phyloP scores from a whole-genome alignment of 2,888 invertebrate genomes.

The Leucophenga montana region DNA sequence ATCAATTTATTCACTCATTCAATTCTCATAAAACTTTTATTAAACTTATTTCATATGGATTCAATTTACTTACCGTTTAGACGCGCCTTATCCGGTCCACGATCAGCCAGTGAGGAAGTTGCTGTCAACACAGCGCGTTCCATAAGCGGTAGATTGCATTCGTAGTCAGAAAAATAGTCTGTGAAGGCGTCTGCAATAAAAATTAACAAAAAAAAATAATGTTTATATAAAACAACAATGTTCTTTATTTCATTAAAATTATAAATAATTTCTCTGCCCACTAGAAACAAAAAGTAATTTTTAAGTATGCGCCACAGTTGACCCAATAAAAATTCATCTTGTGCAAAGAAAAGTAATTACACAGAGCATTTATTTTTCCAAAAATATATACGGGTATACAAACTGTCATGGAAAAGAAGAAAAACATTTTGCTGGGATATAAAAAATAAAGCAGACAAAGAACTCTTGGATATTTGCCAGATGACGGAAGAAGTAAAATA shows the following conservation, averaged over 20 bases:
- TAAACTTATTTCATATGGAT: too few relatives aligned
- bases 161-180: slow-evolving; percentile 76
- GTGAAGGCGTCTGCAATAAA: slow-evolving; percentile 66
- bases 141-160: slow-evolving; percentile 87
- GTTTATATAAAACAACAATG: background rate
- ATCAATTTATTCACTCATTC: too few relatives aligned
- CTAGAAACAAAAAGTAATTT: background rate
- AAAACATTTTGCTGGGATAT: background rate
- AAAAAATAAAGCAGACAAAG: background rate
- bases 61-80: slow-evolving; percentile 82
- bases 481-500: background rate
- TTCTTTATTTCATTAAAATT: background rate
- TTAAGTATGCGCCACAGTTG: slow-evolving; percentile 8
- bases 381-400: slow-evolving; percentile 10
- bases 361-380: slow-evolving; percentile 6
- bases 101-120: slow-evolving; percentile 85
- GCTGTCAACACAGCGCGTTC: slow-evolving; percentile 83
- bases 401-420: background rate
- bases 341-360: background rate
- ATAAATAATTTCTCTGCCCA: background rate
- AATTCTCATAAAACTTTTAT: too few relatives aligned
- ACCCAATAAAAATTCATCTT: slow-evolving; percentile 21
- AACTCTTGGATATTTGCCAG: background rate
- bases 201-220: slow-evolving; percentile 28
- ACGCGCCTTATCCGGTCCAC: slow-evolving; percentile 89